Evolutionary conservation across 2,888 invertebrate genomes (phyloP).

Genomic region (Torymus aiolomorphi): DNA sequence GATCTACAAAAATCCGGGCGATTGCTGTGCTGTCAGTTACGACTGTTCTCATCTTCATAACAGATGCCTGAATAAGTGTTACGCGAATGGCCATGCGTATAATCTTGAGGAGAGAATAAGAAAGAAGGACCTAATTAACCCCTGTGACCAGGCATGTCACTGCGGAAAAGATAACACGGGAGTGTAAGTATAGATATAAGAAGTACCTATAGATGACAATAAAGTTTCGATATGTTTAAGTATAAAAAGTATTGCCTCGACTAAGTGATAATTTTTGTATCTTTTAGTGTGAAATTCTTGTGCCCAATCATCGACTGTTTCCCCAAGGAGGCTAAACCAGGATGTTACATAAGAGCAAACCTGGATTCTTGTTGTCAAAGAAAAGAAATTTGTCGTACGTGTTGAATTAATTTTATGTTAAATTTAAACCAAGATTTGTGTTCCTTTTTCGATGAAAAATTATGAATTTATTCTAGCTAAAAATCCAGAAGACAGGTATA

Average conservation of each 20-base stretch:
- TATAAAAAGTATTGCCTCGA: no score
- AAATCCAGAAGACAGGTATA: constrained; percentile 60
- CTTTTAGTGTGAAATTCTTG: constrained; percentile 60
- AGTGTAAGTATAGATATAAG: no score
- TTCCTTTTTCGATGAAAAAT: background rate
- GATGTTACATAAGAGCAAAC: no score
- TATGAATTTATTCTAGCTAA: constrained; percentile 57
- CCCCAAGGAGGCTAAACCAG: rapidly evolving
- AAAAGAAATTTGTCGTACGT: constrained; percentile 65
- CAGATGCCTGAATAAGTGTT: constrained; percentile 64
- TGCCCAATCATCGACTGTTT: constrained; percentile 65
- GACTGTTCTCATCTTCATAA: constrained; percentile 64
- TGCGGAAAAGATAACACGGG: constrained; percentile 48
- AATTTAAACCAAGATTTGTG: background rate
- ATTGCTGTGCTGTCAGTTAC: constrained; percentile 65
- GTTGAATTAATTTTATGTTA: background rate
- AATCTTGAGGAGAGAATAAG: constrained; percentile 62
- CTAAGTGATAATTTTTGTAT: background rate
- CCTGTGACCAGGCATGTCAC: constrained; percentile 65
- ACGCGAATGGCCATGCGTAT: constrained; percentile 64
- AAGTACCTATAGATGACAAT: no score
- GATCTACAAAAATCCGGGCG: constrained; percentile 60
- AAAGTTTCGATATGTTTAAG: no score
- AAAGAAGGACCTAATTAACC: constrained; percentile 61
- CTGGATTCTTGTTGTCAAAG: constrained; percentile 60